Percentiles rank a stretch among this genome's conserved stretches.
These are phyloP conservation scores for Salminus brasiliensis DNA, from an alignment of 2,113 vertebrate genomes.

Conservation along the genomic window DNA sequence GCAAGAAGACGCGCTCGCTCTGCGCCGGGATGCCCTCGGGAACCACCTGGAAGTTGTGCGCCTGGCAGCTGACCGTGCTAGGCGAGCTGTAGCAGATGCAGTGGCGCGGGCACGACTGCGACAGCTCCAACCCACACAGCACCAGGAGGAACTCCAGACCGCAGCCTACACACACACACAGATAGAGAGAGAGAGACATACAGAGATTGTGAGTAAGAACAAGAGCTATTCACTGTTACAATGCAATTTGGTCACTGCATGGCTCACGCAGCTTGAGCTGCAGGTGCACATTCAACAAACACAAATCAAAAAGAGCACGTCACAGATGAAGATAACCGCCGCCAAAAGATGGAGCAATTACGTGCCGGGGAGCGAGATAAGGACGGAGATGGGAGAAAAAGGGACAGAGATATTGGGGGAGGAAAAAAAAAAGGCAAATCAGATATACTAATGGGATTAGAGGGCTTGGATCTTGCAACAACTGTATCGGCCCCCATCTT, in stretches of 20 bases:
- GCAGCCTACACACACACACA: conserved; percentile 57
- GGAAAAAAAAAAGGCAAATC: neutral
- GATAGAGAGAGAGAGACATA: neutral
- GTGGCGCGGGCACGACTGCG: conserved; percentile 85
- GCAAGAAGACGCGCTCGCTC: conserved; percentile 94
- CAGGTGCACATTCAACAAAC: neutral
- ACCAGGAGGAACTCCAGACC: conserved; percentile 88
- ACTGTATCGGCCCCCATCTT: neutral
- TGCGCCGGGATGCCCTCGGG: conserved; percentile 92
- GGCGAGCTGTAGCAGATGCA: conserved; percentile 95
- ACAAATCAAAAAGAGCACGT: neutral
- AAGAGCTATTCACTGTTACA: neutral
- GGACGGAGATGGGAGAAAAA: neutral
- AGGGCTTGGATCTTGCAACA: neutral
- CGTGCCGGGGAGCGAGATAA: neutral
- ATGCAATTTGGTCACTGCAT: neutral
- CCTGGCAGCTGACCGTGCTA: conserved; percentile 98
- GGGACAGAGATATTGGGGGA: neutral
- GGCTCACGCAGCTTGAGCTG: neutral
- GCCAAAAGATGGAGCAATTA: neutral
- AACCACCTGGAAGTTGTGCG: conserved; percentile 90
- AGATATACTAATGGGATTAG: neutral
- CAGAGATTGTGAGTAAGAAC: neutral
- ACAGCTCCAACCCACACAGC: conserved; percentile 84
- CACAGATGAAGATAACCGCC: neutral